Conservation (phyloP, 2,113 vertebrate species). For the Thunnus thynnus region DNA sequence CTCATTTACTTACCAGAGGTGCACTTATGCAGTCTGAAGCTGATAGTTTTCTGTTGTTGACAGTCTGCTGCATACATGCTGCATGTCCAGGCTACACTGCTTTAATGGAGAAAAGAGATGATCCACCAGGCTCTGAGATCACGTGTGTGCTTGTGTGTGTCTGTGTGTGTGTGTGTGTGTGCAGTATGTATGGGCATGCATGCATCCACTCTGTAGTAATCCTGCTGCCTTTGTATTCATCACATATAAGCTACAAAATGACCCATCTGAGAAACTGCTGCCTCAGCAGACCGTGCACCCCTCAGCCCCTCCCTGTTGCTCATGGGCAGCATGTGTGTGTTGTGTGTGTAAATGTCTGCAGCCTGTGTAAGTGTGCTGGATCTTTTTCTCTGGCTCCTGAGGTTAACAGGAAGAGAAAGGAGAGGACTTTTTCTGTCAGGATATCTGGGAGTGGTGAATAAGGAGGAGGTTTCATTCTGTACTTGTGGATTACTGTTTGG, state of each 20-base stretch:
- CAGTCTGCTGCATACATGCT: constrained; percentile 27
- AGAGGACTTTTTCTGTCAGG: constrained; percentile 45
- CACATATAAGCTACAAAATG: constrained; percentile 72
- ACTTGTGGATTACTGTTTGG: constrained; percentile 19
- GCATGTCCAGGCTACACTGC: constrained; percentile 24
- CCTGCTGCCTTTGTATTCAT: constrained; percentile 75
- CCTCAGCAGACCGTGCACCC: constrained; percentile 72
- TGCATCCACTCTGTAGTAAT: constrained; percentile 66
- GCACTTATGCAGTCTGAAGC: constrained; percentile 2
- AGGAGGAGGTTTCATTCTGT: constrained; percentile 37
- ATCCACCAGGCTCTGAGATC: constrained; percentile 23
- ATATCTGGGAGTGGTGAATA: constrained; percentile 59
- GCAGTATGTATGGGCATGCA: constrained; percentile 53
- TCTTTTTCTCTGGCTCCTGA: constrained; percentile 48
- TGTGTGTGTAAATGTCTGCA: constrained; percentile 54
- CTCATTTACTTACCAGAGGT: constrained; percentile 47
- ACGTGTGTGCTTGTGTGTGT: constrained; percentile 26
- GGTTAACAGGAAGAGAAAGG: constrained; percentile 71
- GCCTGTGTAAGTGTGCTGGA: constrained; percentile 44
- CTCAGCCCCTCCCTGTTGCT: constrained; percentile 64
- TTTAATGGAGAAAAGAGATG: constrained; percentile 21
- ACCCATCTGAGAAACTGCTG: constrained; percentile 75
- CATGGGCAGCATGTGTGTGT: constrained; percentile 56
- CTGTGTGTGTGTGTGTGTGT: neutral
- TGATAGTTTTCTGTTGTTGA: constrained; percentile 6